Conservation (phyloP, 2,888 invertebrate genomes). For the Tetanocera ferruginea region DNA sequence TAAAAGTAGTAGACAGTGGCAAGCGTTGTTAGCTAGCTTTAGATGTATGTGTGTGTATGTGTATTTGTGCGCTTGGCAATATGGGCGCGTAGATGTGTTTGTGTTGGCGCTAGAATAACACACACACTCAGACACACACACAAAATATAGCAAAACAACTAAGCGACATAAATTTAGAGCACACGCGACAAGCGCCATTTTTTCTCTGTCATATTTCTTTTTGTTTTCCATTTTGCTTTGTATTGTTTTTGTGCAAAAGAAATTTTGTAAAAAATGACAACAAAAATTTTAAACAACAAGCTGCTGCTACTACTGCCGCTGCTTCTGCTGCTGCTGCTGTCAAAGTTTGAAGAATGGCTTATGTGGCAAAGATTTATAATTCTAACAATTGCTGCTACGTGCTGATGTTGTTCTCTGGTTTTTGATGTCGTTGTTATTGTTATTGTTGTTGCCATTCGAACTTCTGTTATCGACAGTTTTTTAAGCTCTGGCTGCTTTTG, state of each 20-base stretch:
- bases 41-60: not conserved
- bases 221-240: not conserved
- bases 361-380: too few relatives aligned
- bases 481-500: too few relatives aligned
- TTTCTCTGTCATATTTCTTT: not conserved
- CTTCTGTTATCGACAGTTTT: too few relatives aligned
- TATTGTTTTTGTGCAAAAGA: not conserved
- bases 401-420: too few relatives aligned
- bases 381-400: too few relatives aligned
- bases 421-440: too few relatives aligned
- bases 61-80: not conserved
- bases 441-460: too few relatives aligned
- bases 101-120: too few relatives aligned
- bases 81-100: too few relatives aligned
- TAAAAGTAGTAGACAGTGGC: not conserved
- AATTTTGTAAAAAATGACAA: not conserved
- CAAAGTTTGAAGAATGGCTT: too few relatives aligned
- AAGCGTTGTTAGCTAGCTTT: not conserved
- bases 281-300: not conserved
- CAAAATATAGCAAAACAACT: not conserved
- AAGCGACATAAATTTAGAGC: not conserved
- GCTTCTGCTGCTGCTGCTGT: not conserved
- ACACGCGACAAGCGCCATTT: constrained; percentile 4
- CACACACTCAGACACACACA: too few relatives aligned
- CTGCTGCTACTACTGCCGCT: not conserved